Base-by-base conservation (phyloP, 2,888 invertebrate genomes). In the Meliscaeva auricollis region DNA sequence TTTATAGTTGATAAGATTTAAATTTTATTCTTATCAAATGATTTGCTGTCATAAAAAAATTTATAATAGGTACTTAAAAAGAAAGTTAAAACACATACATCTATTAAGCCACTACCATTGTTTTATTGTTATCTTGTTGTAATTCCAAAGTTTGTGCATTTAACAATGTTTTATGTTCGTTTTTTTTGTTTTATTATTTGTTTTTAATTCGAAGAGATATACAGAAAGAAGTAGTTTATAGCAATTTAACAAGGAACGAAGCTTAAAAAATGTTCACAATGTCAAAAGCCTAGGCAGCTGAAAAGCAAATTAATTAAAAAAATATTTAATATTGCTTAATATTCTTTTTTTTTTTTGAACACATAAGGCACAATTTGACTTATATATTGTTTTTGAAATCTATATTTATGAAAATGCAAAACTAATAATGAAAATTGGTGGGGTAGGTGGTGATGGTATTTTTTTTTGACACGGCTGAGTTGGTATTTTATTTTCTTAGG, bases 201-300 rank as follows among this genome's bases (percentile, higher is more conserved):
- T 38, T 30, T 48, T 62, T 68, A 13, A 44, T 44, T 54, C 56
- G 52, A 62, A 80, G 52, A 60, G 41, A 5, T 69, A 35, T 62
- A 73, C 17, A 48, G 22, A 72, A 8, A 46, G 46, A 58, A 76
- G 41, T 20, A 35, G 17, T 70, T 50, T 15, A n/a, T 64, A 66
- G 50, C 52, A 48, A 38, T 66, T 52, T 50, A 54, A 68, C 68
- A 73, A 60, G 30, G 60, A 69, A 50, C 50, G 44, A 73, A 68
- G 62, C 60, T 68, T 32, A 58, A 46, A 60, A 73, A 35, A 50
- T 54, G 73, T 46, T 73, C 60, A 46, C 35, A 70, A 46, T 76
- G 41, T 76, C 22, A 73, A 62, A 72, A 62, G 80, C 50, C 66
- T 81, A 85, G 81, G 76, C 76, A 77, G 76, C 85, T 85, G 85